Conservation (phyloP, 2,113 vertebrate species). For the Aegotheles bennettii region DNA sequence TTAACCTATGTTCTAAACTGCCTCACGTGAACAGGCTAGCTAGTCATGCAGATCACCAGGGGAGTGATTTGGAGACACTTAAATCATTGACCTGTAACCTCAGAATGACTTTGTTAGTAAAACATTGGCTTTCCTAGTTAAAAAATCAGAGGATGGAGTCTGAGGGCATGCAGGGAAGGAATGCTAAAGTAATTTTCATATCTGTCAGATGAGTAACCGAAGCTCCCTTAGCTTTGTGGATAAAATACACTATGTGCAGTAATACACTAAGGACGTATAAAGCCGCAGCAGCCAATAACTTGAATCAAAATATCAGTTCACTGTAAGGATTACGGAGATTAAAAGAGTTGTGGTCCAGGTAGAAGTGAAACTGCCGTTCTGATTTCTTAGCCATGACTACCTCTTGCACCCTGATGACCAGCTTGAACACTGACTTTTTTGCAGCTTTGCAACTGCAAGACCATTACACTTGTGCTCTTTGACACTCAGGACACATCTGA, state of each 20-base stretch:
- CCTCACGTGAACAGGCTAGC: background rate
- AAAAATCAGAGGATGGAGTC: background rate
- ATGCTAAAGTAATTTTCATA: background rate
- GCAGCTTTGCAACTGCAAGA: background rate
- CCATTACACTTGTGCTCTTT: background rate
- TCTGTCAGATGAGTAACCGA: background rate
- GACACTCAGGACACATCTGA: background rate
- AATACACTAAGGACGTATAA: background rate
- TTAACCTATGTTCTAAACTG: background rate
- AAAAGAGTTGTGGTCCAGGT: background rate
- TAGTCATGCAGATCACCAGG: background rate
- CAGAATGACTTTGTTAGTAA: slow-evolving; percentile 14
- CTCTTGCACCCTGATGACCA: background rate
- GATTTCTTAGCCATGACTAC: background rate
- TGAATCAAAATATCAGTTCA: background rate
- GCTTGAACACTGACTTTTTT: background rate
- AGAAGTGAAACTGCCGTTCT: background rate
- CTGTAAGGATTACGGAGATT: background rate
- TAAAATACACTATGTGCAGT: background rate
- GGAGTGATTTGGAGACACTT: background rate
- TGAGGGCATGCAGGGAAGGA: background rate
- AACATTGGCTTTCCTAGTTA: slow-evolving; percentile 6
- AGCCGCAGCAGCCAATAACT: background rate
- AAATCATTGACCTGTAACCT: slow-evolving; percentile 24
- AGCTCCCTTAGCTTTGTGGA: background rate